A percentile compares a stretch with the other conserved stretches of the same genome.
phyloP scores from a whole-genome alignment of 2,113 vertebrate genomes.

The Propithecus coquereli region DNA sequence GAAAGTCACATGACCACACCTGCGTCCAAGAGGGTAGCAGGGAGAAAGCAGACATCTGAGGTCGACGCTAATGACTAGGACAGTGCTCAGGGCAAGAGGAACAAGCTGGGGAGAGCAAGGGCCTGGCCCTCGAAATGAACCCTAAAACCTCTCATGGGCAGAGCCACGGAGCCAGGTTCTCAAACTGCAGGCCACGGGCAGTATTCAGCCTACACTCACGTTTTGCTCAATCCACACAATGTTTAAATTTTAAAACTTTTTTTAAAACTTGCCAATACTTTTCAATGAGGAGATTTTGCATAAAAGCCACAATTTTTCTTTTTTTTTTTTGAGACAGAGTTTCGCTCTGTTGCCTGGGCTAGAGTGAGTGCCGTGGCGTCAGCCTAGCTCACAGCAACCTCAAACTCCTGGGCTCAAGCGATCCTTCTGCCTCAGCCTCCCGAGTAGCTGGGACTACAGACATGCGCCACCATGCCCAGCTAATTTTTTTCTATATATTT shows the following conservation, averaged over 20 bases:
- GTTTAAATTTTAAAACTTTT: not conserved
- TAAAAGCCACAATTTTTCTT: not conserved
- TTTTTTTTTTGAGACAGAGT: too few relatives aligned
- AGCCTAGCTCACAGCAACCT: too few relatives aligned
- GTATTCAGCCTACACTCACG: fast-evolving
- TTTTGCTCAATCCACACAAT: not conserved
- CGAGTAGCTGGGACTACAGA: too few relatives aligned
- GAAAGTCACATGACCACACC: not conserved
- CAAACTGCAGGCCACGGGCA: not conserved
- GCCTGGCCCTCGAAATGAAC: not conserved
- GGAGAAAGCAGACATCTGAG: not conserved
- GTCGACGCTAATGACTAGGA: not conserved
- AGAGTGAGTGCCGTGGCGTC: too few relatives aligned
- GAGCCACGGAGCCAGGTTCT: not conserved
- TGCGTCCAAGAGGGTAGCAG: not conserved
- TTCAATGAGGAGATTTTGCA: not conserved
- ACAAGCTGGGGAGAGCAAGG: not conserved
- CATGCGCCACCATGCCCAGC: too few relatives aligned
- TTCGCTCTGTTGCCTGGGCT: too few relatives aligned
- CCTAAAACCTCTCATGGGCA: not conserved
- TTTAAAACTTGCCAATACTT: not conserved
- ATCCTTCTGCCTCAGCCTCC: too few relatives aligned
- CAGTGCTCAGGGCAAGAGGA: not conserved
- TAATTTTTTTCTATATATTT: too few relatives aligned
- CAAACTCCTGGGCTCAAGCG: too few relatives aligned